phyloP scores from a whole-genome alignment of 2,888 invertebrate species.

The Lycia hirtaria region DNA sequence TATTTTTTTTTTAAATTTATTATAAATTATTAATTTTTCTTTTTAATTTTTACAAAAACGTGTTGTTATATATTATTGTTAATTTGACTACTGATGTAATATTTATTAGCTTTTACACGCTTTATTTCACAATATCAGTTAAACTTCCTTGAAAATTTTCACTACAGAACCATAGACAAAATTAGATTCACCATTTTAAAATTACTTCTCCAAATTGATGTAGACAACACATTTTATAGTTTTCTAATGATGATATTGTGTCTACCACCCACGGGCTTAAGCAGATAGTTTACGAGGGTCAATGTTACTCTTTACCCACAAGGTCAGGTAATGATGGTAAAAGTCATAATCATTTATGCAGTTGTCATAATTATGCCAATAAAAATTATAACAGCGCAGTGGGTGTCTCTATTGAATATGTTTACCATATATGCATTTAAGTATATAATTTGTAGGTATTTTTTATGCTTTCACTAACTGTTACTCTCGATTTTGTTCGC shows the following conservation, averaged over 20 bases:
- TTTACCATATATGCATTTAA: no score
- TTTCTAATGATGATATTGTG: slow-evolving; percentile 20
- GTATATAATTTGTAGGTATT: background rate
- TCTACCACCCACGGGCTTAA: slow-evolving; percentile 17
- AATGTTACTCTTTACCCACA: slow-evolving; percentile 9
- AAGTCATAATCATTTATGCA: slow-evolving; percentile 15
- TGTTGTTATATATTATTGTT: no score
- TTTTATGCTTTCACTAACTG: background rate
- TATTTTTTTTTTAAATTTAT: no score
- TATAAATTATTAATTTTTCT: no score
- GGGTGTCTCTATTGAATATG: background rate
- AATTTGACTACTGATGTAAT: no score
- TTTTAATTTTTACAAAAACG: no score
- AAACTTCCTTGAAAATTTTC: background rate
- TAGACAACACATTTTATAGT: slow-evolving; percentile 20
- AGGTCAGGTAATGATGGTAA: slow-evolving; percentile 8
- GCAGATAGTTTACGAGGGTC: slow-evolving; percentile 10
- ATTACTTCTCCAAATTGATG: slow-evolving; percentile 3
- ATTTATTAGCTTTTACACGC: no score
- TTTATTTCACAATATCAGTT: no score
- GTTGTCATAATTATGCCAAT: slow-evolving; percentile 12
- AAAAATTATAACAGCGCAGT: background rate
- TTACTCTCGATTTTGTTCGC: no score
- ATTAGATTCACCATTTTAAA: background rate
- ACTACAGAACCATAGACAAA: background rate